Evolutionary conservation across 1,140 invertebrate species (phyloP).

Genomic region (Chelonus insularis): DNA sequence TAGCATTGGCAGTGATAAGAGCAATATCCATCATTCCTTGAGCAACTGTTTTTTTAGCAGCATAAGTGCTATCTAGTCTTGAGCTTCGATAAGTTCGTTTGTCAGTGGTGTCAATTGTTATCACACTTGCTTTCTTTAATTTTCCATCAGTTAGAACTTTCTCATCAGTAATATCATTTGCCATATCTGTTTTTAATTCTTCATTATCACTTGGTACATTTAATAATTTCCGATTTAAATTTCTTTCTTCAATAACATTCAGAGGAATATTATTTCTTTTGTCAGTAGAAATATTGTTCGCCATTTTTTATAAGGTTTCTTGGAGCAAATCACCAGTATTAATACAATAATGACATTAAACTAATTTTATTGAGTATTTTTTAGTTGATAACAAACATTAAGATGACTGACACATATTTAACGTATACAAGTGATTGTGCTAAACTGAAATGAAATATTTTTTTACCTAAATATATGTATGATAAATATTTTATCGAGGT

Average conservation of each 20-base stretch:
- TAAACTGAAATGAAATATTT: background rate
- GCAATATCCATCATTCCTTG: constrained; percentile 80
- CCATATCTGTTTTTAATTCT: background rate
- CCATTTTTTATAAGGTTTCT: too few species aligned
- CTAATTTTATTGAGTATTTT: background rate
- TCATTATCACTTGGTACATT: background rate
- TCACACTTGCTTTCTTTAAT: constrained; percentile 3
- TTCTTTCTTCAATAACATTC: too few species aligned
- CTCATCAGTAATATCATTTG: background rate
- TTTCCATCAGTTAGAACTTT: too few species aligned
- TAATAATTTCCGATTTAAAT: too few species aligned
- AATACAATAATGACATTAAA: too few species aligned
- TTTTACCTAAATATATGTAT: background rate
- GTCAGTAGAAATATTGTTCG: too few species aligned
- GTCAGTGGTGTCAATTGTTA: constrained; percentile 41
- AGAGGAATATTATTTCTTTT: too few species aligned
- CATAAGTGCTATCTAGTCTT: constrained; percentile 47
- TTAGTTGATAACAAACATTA: background rate
- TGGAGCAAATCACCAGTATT: too few species aligned
- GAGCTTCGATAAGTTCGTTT: constrained; percentile 32
- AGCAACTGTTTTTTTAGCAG: constrained; percentile 62
- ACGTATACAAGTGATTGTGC: background rate
- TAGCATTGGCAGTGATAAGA: constrained; percentile 79
- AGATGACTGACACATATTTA: background rate
- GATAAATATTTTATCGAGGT: background rate